Percentiles rank a stretch among this genome's conserved stretches.
phyloP scores from a whole-genome alignment of 2,888 invertebrate genomes.

The Thyatira batis region DNA sequence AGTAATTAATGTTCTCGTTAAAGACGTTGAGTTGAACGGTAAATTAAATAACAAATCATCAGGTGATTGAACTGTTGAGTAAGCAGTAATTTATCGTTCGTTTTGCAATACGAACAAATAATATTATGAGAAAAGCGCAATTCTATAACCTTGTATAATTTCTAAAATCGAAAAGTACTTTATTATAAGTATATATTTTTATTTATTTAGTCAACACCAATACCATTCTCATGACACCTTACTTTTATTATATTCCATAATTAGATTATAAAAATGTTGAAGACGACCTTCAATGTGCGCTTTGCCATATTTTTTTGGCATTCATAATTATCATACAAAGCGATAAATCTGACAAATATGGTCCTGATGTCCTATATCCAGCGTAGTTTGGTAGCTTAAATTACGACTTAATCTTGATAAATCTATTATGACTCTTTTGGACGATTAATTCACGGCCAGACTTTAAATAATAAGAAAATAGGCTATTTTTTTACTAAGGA shows the following conservation, averaged over 20 bases:
- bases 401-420: not conserved
- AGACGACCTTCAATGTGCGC: not conserved
- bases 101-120: not conserved
- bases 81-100: not conserved
- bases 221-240: too few species aligned
- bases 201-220: too few species aligned
- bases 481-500: too few species aligned
- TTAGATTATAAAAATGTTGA: not conserved
- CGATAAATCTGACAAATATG: conserved; percentile 1
- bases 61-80: not conserved
- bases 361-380: not conserved
- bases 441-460: not conserved
- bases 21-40: not conserved
- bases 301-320: not conserved
- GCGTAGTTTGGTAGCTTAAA: not conserved
- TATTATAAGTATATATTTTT: too few species aligned
- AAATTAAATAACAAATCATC: not conserved
- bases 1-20: not conserved
- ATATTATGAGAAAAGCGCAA: not conserved
- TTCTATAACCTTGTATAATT: not conserved
- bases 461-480: too few species aligned
- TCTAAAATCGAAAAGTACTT: too few species aligned
- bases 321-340: conserved; percentile 10
- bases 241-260: not conserved
- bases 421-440: not conserved